Evolutionary conservation across 1,140 invertebrate genomes (phyloP), one percentile per base, ranked within the genome.

Genomic region (Trachymyrmex septentrionalis): DNA sequence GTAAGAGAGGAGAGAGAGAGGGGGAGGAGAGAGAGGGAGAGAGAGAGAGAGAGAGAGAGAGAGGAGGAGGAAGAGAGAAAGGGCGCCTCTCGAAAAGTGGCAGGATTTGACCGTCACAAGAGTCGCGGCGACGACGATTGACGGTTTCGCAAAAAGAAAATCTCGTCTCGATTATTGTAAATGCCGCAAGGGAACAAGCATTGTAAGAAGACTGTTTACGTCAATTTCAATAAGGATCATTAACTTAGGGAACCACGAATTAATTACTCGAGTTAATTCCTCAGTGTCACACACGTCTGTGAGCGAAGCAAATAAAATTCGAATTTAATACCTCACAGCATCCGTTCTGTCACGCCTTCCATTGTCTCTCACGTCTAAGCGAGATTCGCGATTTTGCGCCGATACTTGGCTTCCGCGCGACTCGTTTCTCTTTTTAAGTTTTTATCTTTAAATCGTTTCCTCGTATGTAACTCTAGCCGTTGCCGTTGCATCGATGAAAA

Each of bases 161-260:
- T 93, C 92, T 93, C 81, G 80, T 94, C 94, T 92, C 78, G 87
- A 81, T 85, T 66, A 94, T 87, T 86, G 89, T 91, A 88, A 91
- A 93, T 92, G 91, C 92, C 93, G 92, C 91, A 92, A 91, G 90
- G 92, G 91, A 92, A 93, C 93, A 94, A 95, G 92, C 92, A 91
- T 94, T 93, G 92, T 94, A 94, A 94, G 92, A 94, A 95, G 94
- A 95, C 94, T 95, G 94, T 94, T 94, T 93, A 94, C 77, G 94
- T 95, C 94, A 95, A 95, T 95, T 95, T 95, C 93, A 92, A 93
- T 94, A 94, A 94, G 93, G 63, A 92, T 91, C 92, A 93, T 94
- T 93, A 92, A 92, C 89, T 93, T 93, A 94, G 85, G 86, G 81
- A 90, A 87, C 91, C 90, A 90, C 80, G 71, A 92, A n/a, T 90